These are phyloP conservation scores for Cryptoleucopteryx plumbea DNA, from an alignment of 2,113 vertebrate genomes.

Conservation along the genomic window DNA sequence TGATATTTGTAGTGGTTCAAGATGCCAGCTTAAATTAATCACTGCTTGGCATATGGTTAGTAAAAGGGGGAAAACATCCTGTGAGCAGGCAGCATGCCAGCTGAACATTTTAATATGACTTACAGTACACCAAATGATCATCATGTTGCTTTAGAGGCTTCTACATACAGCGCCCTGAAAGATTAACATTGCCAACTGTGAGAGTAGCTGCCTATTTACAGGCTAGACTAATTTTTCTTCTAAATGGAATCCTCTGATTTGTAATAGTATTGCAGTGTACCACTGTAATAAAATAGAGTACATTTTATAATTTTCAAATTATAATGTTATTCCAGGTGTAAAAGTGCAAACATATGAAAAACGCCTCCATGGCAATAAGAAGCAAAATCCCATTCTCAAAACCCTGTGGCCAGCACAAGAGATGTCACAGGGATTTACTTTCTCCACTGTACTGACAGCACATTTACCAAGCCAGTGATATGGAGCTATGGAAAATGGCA, in stretches of 20 bases:
- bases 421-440: neutral
- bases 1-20: neutral
- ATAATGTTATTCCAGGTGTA: neutral
- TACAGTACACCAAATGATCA: neutral
- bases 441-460: neutral
- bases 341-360: neutral
- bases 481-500: neutral
- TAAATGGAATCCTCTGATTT: neutral
- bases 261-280: neutral
- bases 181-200: neutral
- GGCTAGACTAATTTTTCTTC: neutral
- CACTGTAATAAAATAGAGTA: neutral
- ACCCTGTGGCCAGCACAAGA: neutral
- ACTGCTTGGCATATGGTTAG: neutral
- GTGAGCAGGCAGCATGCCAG: neutral
- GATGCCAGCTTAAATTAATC: slow-evolving; percentile 2
- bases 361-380: neutral
- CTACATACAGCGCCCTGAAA: neutral
- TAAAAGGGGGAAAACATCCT: neutral
- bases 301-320: neutral
- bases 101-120: neutral
- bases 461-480: neutral
- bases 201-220: neutral
- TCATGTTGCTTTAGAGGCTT: neutral
- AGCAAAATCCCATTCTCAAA: neutral